Evolutionary conservation across 1,140 invertebrate species (phyloP).

Genomic region (Papilio polyxenes): DNA sequence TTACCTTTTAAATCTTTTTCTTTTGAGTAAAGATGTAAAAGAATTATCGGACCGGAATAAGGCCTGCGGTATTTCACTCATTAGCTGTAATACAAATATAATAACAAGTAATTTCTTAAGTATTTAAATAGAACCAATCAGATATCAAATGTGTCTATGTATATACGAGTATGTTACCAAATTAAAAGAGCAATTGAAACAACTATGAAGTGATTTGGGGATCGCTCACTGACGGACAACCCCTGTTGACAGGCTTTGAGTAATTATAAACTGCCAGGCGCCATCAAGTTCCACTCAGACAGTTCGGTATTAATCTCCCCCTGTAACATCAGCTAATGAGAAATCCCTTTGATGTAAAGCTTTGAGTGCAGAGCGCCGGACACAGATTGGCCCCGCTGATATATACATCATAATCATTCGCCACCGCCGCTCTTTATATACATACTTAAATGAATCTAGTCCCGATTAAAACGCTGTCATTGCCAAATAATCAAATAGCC

Average conservation of each 20-base stretch:
- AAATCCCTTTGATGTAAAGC: constrained; percentile 15
- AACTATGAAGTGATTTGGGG: background rate
- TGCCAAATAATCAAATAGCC: background rate
- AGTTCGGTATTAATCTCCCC: constrained; percentile 12
- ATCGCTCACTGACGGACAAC: background rate
- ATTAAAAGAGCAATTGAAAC: background rate
- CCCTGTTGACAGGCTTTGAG: constrained; percentile 2
- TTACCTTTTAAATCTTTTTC: no score
- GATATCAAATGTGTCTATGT: no score
- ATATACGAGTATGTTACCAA: no score
- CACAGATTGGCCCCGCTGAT: constrained; percentile 6
- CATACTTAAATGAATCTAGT: background rate
- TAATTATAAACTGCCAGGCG: background rate
- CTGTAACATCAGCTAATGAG: constrained; percentile 6
- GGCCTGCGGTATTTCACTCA: no score
- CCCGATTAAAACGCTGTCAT: background rate
- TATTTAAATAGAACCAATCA: no score
- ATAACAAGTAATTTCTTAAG: no score
- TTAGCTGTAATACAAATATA: no score
- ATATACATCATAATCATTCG: background rate
- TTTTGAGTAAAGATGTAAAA: no score
- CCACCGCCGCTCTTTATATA: background rate
- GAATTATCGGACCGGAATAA: no score
- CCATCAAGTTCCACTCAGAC: background rate
- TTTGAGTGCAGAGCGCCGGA: constrained; percentile 10